These are phyloP conservation scores for Cryptoblepharus egeriae DNA, from an alignment of 2,797 vertebrate species.

Conservation along the genomic window DNA sequence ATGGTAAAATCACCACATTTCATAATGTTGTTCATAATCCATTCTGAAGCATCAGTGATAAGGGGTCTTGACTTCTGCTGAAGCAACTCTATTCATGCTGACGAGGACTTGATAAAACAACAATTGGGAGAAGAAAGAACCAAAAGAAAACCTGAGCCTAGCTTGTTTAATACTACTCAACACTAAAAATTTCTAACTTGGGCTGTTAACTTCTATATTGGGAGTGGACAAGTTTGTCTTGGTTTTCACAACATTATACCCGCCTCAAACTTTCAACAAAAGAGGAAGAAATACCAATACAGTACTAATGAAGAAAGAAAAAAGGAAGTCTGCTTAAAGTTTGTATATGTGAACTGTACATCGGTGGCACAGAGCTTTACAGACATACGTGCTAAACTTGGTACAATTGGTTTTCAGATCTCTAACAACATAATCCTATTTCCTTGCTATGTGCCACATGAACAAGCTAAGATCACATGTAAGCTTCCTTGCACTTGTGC, in stretches of 20 bases:
- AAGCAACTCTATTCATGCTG: too few relatives aligned
- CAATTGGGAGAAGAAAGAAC: too few relatives aligned
- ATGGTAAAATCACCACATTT: neutral
- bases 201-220: too few relatives aligned
- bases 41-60: neutral
- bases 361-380: neutral
- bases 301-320: neutral
- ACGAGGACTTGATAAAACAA: too few relatives aligned
- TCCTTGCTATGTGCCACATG: neutral
- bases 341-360: neutral
- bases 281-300: neutral
- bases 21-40: neutral
- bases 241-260: neutral
- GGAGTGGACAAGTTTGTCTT: neutral
- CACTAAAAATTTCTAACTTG: neutral
- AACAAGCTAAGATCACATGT: neutral
- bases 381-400: neutral
- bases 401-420: neutral
- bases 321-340: neutral
- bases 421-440: neutral
- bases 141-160: too few relatives aligned
- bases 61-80: too few relatives aligned
- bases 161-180: too few relatives aligned
- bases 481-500: neutral
- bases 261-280: neutral